Evolutionary conservation across 2,888 invertebrate genomes (phyloP), one percentile per base, ranked within the genome.

Genomic region (Microchrysa polita): DNA sequence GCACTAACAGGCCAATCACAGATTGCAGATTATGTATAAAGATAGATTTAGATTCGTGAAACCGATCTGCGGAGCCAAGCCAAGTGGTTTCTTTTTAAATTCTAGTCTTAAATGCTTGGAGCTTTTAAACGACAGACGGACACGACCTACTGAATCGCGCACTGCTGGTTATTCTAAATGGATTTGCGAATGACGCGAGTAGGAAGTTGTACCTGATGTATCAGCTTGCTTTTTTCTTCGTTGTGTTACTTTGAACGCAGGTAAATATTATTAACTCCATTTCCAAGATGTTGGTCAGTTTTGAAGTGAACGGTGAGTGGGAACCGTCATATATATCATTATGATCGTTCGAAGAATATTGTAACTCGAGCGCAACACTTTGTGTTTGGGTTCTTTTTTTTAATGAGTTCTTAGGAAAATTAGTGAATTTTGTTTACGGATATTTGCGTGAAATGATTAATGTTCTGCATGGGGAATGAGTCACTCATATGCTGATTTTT

Each of bases 171-270:
- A 34, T 34, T 34, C 27, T 34, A 34, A 34, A 34, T 40, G 40
- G 61, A 61, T 12, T 42, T 5, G 42, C 18, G 14, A 12, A 34
- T n/a, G 10, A 4, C 5, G 42, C 18, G 61, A 61, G 61, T 61
- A 61, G 61, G 61, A 61, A 61, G 61, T 61, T 12, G 61, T 61
- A 42, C 18, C 61, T 7, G 34, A 60, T n/a, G 34, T 14, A 57
- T n/a, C n/a, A n/a, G 57, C 57, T 14, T 1, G 23, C n/a, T 22
- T 20, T 14, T 61, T 61, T 61, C 40, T 34, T 34, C 27, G 2
- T 34, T 34, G 7, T 2, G 27, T 34, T 2, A 34, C 27, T 34
- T 7, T 34, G 2, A 34, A 34, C n/a, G n/a, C 27, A 5, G 27
- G 27, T 34, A 34, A 34, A 7, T 34, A 7, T 2, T 34, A 7